Conservation (phyloP, 2,113 vertebrate species). For the Apodemus speciosus region DNA sequence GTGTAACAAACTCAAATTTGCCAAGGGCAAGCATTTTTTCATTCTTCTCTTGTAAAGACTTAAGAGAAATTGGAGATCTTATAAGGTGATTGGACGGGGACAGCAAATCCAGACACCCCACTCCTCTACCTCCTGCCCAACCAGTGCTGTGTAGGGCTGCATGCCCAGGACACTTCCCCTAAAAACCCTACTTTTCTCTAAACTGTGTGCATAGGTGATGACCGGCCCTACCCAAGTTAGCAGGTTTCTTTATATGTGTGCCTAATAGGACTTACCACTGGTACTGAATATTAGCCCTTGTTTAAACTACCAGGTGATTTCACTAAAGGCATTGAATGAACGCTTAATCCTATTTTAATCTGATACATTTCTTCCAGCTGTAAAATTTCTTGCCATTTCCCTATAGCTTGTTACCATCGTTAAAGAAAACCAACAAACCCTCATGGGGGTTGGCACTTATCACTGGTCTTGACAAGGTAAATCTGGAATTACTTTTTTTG, state of each 20-base stretch:
- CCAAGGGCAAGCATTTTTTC: background rate
- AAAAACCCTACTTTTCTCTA: background rate
- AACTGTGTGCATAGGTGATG: background rate
- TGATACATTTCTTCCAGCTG: background rate
- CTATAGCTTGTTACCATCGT: background rate
- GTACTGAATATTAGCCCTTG: background rate
- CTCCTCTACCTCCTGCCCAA: no score
- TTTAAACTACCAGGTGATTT: background rate
- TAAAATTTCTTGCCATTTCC: background rate
- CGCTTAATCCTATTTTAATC: background rate
- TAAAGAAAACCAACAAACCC: background rate
- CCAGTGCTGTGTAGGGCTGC: background rate
- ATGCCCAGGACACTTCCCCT: background rate
- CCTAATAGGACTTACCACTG: background rate
- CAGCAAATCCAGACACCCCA: background rate
- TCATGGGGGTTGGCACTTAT: background rate
- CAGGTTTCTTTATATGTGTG: background rate
- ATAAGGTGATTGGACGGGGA: background rate
- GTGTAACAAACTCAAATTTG: slow-evolving; percentile 13
- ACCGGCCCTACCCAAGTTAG: background rate
- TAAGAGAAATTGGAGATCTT: background rate
- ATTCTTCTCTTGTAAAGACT: background rate
- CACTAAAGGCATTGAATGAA: background rate
- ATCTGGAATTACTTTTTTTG: background rate
- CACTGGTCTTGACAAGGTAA: background rate